Evolutionary conservation across 2,888 invertebrate genomes (phyloP).

Genomic region (Zonitis immaculata): DNA sequence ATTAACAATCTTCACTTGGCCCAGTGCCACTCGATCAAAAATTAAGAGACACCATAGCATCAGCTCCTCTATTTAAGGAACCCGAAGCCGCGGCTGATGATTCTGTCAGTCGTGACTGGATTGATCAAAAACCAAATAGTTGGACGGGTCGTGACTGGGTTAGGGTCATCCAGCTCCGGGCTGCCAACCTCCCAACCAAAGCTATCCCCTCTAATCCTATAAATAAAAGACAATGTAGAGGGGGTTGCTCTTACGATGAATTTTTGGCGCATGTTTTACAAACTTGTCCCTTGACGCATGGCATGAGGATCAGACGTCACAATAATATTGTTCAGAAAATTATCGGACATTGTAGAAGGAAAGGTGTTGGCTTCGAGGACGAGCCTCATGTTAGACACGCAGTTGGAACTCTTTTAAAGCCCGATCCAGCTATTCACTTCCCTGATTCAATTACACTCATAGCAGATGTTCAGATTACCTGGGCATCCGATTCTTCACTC

Average conservation of each 20-base stretch:
- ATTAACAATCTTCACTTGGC: background rate
- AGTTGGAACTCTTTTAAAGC: background rate
- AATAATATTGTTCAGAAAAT: background rate
- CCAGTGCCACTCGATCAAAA: background rate
- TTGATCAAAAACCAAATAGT: background rate
- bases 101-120: conserved; percentile 18
- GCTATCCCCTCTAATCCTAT: background rate
- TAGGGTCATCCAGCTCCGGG: background rate
- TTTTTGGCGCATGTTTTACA: background rate
- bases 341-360: background rate
- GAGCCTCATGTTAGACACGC: background rate
- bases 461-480: no score
- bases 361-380: background rate
- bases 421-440: no score
- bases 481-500: no score
- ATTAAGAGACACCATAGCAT: background rate
- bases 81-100: background rate
- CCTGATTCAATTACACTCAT: no score
- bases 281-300: background rate
- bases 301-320: background rate
- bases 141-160: background rate
- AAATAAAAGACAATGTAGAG: background rate
- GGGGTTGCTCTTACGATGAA: background rate
- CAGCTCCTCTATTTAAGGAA: background rate
- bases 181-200: background rate